Conservation (phyloP, 2,113 vertebrate genomes). For the Glaucomys volans region DNA sequence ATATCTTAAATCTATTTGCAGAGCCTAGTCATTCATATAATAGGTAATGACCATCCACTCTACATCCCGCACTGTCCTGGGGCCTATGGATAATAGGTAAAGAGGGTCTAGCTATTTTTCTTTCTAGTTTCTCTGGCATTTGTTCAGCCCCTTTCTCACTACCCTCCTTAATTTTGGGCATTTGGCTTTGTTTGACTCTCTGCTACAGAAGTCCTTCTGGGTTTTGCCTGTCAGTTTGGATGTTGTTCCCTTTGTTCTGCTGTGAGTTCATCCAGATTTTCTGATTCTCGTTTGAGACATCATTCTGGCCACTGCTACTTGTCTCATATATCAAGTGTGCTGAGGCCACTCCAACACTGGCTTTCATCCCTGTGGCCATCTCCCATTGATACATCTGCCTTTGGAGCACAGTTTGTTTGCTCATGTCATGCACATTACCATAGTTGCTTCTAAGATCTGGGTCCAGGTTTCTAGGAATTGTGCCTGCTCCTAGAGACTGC, state of each 20-base stretch:
- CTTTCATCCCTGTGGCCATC: neutral
- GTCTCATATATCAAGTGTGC: neutral
- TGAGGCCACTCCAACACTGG: neutral
- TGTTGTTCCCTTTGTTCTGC: neutral
- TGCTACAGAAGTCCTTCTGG: neutral
- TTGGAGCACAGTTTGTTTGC: neutral
- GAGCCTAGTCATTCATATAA: neutral
- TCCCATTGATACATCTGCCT: neutral
- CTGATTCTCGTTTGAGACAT: neutral
- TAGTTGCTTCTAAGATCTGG: neutral
- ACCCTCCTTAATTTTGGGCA: neutral
- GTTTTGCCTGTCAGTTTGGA: neutral
- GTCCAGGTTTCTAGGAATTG: neutral
- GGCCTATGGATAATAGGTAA: neutral
- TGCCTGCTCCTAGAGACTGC: neutral
- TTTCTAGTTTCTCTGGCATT: neutral
- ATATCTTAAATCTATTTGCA: neutral
- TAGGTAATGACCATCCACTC: neutral
- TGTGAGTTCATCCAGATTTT: neutral
- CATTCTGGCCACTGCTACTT: neutral
- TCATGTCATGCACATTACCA: neutral
- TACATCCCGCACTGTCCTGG: neutral
- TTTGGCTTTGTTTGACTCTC: neutral
- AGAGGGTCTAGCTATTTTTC: neutral
- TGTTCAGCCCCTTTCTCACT: neutral